A percentile compares a stretch with the other conserved stretches of the same genome.
Conservation (phyloP, 2,797 vertebrate genomes). For the Lophius americanus region DNA sequence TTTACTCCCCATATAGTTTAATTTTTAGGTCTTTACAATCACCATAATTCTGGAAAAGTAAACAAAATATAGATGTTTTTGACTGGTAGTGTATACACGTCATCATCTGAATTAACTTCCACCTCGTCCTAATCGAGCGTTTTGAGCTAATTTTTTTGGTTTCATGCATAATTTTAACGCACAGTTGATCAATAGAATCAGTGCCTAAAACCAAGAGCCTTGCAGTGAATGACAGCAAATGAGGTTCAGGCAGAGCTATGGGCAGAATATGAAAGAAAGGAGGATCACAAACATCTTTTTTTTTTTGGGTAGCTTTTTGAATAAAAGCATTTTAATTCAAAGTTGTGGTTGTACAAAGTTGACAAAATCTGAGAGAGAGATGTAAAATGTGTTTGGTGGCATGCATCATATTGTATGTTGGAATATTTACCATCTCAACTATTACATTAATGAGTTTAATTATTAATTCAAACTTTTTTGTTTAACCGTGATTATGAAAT, state of each 20-base stretch:
- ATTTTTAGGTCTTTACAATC: slow-evolving; percentile 4
- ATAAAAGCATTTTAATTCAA: slow-evolving; percentile 45
- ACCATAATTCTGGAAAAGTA: slow-evolving; percentile 18
- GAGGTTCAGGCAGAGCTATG: slow-evolving; percentile 23
- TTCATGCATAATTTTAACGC: slow-evolving; percentile 35
- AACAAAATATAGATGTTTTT: slow-evolving; percentile 23
- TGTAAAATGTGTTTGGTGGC: slow-evolving; percentile 52
- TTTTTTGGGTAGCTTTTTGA: slow-evolving; percentile 44
- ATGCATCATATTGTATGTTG: slow-evolving; percentile 61
- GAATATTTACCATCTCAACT: slow-evolving; percentile 59
- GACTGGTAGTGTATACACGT: slow-evolving; percentile 25
- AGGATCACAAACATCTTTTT: slow-evolving; percentile 10
- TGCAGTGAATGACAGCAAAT: slow-evolving; percentile 50
- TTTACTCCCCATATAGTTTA: not conserved
- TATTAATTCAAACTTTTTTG: slow-evolving; percentile 67
- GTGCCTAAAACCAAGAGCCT: slow-evolving; percentile 75
- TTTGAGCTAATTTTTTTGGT: slow-evolving; percentile 39
- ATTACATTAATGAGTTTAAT: slow-evolving; percentile 58
- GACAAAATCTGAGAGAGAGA: slow-evolving; percentile 40
- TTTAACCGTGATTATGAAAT: slow-evolving; percentile 67
- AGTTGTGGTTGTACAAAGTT: slow-evolving; percentile 43
- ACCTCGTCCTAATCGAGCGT: slow-evolving; percentile 31
- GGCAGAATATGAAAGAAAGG: slow-evolving; percentile 22
- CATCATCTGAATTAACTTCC: slow-evolving; percentile 28
- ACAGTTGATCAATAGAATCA: slow-evolving; percentile 48